Conservation (phyloP, 2,113 vertebrate genomes). For the Peromyscus maniculatus region DNA sequence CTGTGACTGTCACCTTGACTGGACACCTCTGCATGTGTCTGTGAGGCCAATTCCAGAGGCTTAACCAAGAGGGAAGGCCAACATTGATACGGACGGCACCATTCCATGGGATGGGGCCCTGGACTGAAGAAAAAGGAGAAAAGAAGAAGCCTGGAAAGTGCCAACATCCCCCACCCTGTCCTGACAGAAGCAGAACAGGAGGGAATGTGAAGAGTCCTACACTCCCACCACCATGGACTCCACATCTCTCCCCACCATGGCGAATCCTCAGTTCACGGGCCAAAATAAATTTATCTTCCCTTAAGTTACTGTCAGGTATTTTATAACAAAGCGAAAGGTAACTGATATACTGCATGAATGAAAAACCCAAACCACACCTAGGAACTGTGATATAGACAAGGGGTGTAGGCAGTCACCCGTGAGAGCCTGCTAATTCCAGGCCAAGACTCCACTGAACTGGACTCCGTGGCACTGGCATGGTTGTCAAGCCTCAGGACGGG, state of each 20-base stretch:
- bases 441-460: not conserved
- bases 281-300: not conserved
- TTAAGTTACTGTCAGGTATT: not conserved
- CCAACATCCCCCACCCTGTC: not conserved
- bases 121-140: not conserved
- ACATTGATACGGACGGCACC: not conserved
- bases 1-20: not conserved
- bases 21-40: not conserved
- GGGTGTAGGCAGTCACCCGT: accelerated
- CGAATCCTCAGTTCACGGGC: not conserved
- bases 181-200: not conserved
- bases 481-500: accelerated
- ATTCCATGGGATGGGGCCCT: not conserved
- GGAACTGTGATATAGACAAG: not conserved
- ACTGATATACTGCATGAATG: too few relatives aligned
- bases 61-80: not conserved
- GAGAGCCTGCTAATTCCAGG: not conserved
- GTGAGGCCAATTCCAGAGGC: not conserved
- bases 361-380: not conserved
- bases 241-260: not conserved
- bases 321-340: not conserved
- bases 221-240: not conserved
- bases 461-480: not conserved
- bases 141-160: too few relatives aligned
- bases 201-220: not conserved